Evolutionary conservation across 2,888 invertebrate species (phyloP).

Genomic region (Ormyrus thymus): DNA sequence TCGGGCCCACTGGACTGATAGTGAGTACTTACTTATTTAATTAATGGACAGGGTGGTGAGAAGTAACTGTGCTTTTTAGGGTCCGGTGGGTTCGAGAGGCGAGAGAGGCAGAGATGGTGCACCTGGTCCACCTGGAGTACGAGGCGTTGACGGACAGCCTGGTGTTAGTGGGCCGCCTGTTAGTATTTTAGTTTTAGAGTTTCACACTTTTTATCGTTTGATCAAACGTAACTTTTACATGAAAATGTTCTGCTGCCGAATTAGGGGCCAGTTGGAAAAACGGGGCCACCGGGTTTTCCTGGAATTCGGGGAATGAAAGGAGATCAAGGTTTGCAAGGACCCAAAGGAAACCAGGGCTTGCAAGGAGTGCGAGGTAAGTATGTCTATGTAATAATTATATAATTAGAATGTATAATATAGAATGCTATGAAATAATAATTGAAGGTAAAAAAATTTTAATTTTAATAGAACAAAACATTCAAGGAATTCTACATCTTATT

Average conservation of each 20-base stretch:
- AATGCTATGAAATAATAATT: too few species aligned
- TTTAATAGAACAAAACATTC: constrained; percentile 15
- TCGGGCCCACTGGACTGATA: constrained; percentile 83
- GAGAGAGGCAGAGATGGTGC: constrained; percentile 91
- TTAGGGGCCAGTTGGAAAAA: constrained; percentile 87
- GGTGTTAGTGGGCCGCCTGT: constrained; percentile 87
- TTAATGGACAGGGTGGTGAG: neutral
- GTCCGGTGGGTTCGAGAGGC: constrained; percentile 86
- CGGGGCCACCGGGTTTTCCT: constrained; percentile 90
- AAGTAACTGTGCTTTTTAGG: constrained; percentile 75
- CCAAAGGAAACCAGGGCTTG: constrained; percentile 88
- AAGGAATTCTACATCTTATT: constrained; percentile 2
- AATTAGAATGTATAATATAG: neutral
- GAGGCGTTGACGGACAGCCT: constrained; percentile 87
- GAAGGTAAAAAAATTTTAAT: too few species aligned
- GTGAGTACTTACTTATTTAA: constrained; percentile 73
- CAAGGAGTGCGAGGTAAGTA: constrained; percentile 84
- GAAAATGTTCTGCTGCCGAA: constrained; percentile 26
- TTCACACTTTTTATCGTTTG: too few species aligned
- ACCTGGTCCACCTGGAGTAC: constrained; percentile 84
- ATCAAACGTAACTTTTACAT: too few species aligned
- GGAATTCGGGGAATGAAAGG: constrained; percentile 89
- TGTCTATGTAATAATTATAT: too few species aligned
- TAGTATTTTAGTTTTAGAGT: constrained; percentile 65
- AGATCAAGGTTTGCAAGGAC: constrained; percentile 84